Base-by-base conservation (phyloP, 1,140 invertebrate genomes). In the Dufourea novaeangliae region DNA sequence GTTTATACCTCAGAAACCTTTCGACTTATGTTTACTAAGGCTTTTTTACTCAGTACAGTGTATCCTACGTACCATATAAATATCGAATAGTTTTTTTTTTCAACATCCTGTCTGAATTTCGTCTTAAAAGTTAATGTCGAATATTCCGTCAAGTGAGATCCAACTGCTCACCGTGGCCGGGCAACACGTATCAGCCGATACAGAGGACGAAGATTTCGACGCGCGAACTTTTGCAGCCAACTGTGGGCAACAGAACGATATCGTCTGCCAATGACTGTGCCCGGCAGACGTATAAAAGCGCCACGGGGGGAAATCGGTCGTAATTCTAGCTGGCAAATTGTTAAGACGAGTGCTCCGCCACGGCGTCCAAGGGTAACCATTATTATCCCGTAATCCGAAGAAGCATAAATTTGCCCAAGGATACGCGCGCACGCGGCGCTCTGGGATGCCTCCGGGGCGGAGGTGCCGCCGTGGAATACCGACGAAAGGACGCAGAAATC, bases 381-480 rank as follows among this genome's bases (percentile, higher is more conserved):
- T 77, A 77, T 77, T 77, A 77, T 77, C 75, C n/a, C 75, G 75
- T 77, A 77, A 77, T 77, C 75, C 44, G 44, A 71, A 71, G 68
- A 77, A 70, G 75, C 75, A 77, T 77, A 77, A 77, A 77, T 77
- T 77, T 77, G 75, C 75, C 68, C 67, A 34, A 77, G 75, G 75
- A 44, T 77, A 71, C 41, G 41, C 25, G 44, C 66, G n/a, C n/a
- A n/a, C n/a, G n/a, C n/a, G n/a, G n/a, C n/a, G n/a, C n/a, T n/a
- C n/a, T 5, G 32, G 44, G 67, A 52, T 71, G 75, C 67, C 57
- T 70, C 6, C n/a, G n/a, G 34, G 22, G 67, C 25, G 25, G 2
- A n/a, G n/a, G n/a, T n/a, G n/a, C n/a, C n/a, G 12, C n/a, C 29
- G 29, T 22, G 7, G 37, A 32, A 32, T 25, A 37, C 44, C 39